A percentile compares a stretch with the other conserved stretches of the same genome.
These are phyloP conservation scores for Chrysopa pallens DNA, from an alignment of 1,140 invertebrate species.

Conservation along the genomic window DNA sequence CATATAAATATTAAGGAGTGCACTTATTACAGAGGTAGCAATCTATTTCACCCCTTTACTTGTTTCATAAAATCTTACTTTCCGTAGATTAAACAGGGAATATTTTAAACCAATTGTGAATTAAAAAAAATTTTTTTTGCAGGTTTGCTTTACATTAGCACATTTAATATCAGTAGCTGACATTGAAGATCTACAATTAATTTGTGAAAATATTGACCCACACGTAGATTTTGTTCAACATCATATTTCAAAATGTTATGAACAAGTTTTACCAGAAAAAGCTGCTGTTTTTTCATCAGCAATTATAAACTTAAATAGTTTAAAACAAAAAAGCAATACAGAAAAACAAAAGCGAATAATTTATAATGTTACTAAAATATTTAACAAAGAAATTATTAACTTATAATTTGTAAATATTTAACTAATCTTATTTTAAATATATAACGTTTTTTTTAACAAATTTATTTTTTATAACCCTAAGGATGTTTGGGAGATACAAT, in stretches of 20 bases:
- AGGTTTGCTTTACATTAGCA: constrained; percentile 16
- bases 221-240: constrained; percentile 11
- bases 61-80: no score
- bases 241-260: constrained; percentile 12
- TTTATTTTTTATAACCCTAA: no score
- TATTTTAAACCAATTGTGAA: no score
- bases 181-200: constrained; percentile 10
- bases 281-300: constrained; percentile 10
- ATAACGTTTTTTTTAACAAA: no score
- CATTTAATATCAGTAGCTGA: constrained; percentile 13
- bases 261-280: constrained; percentile 18
- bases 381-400: constrained; percentile 3
- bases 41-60: no score
- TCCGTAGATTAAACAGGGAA: no score
- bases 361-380: background rate
- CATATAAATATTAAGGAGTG: no score
- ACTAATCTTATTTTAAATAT: background rate
- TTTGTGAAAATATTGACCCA: constrained; percentile 7
- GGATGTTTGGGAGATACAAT: no score
- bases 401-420: constrained; percentile 2
- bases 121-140: constrained; percentile 5
- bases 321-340: constrained; percentile 2
- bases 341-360: constrained; percentile 3
- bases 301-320: constrained; percentile 5
- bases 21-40: no score